Base-by-base conservation (phyloP, 2,888 invertebrate genomes). In the Drosophila bunnanda region DNA sequence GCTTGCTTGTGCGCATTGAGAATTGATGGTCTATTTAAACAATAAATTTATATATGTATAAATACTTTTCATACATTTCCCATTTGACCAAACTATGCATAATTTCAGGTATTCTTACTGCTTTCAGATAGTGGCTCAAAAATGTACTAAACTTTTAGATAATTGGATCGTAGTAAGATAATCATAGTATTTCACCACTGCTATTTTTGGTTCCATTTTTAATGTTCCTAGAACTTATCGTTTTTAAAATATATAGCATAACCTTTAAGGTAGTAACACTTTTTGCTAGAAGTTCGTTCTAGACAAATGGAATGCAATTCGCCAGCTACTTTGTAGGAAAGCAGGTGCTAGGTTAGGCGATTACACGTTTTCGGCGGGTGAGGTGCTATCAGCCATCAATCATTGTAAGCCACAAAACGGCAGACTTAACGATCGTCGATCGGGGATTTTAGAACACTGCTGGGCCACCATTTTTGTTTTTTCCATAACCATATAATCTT, bases 401-500 rank as follows among this genome's bases (percentile, higher is more conserved):
- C 67, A 67, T 41, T 67, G 67, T 57, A 69, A 71, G 34, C 60
- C 53, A 30, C 20, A 67, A 48, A 67, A 48, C 39, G 65, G 10
- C 46, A 20, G 54, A 46, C 43, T 13, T 46, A 53, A 66, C 46
- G 32, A 56, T 68, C 34, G 56, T n/a, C 32, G 44, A 44, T 44
- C 44, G 28, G 20, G 25, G 20, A 38, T 32, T 52, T 52, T n/a
- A 22, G 36, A 22, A 38, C 43, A 13, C 17, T 38, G 10, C 32
- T 30, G 34, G 50, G 39, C 34, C 28, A 41, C 67, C 56, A 25
- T 71, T 79, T 46, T 30, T 17, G 15, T 39, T 38, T 55, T 32
- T 52, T 36, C 36, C 44, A 56, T 20, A 20, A 28, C 56, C 53
- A 44, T 46, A 61, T 78, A 76, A 76, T 78, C 59, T 57, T 20